Percentiles rank a stretch among this genome's conserved stretches.
These are phyloP conservation scores for Planiliza haematocheilus DNA, from an alignment of 2,113 vertebrate genomes.

Conservation along the genomic window DNA sequence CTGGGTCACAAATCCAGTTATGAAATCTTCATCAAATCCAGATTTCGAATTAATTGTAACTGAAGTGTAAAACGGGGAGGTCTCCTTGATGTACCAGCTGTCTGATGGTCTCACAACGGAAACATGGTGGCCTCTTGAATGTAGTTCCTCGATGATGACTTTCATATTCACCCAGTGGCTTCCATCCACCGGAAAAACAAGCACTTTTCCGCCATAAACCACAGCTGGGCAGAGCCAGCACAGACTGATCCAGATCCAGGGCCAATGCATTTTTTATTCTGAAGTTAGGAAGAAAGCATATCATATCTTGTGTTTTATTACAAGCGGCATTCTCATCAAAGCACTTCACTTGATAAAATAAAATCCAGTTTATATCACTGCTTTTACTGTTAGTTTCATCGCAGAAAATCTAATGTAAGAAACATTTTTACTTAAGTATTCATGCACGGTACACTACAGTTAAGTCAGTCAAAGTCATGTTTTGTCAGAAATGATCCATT, in stretches of 20 bases:
- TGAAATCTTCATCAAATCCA: constrained; percentile 58
- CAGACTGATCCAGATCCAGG: constrained; percentile 31
- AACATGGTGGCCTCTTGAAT: constrained; percentile 68
- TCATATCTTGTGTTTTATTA: not conserved
- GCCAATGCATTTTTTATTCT: constrained; percentile 49
- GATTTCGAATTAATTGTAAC: constrained; percentile 36
- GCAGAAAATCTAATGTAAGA: too few relatives aligned
- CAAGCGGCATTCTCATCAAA: not conserved
- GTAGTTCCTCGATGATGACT: constrained; percentile 66
- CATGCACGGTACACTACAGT: too few relatives aligned
- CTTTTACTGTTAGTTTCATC: too few relatives aligned
- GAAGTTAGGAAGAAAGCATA: constrained; percentile 7
- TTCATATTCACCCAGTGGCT: constrained; percentile 80
- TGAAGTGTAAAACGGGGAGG: constrained; percentile 61
- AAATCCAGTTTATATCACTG: not conserved
- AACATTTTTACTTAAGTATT: too few relatives aligned
- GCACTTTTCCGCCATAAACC: constrained; percentile 63
- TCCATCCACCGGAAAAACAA: constrained; percentile 67
- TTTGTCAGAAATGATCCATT: too few relatives aligned
- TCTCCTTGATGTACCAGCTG: constrained; percentile 74
- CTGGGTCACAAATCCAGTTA: constrained; percentile 24
- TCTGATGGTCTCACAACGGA: constrained; percentile 49
- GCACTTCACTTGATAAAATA: not conserved
- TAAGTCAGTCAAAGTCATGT: too few relatives aligned
- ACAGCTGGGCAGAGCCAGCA: constrained; percentile 22